phyloP scores from a whole-genome alignment of 2,888 invertebrate species.

The Drosophila paracracens region DNA sequence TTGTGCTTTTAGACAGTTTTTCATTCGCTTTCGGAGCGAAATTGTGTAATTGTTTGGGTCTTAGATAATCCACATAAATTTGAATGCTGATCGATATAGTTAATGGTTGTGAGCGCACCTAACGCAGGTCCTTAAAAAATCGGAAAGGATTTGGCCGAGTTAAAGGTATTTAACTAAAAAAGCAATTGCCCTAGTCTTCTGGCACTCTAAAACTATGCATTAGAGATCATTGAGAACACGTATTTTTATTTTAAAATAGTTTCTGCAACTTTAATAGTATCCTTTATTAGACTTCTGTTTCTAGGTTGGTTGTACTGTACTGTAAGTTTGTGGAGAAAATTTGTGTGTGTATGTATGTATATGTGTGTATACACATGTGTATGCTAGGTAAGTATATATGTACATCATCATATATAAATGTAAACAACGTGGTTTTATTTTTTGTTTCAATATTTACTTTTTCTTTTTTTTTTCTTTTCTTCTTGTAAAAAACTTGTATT shows the following conservation, averaged over 20 bases:
- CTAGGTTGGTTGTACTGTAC: slow-evolving; percentile 62
- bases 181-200: background rate
- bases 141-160: background rate
- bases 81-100: background rate
- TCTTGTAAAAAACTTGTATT: slow-evolving; percentile 77
- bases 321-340: slow-evolving; percentile 38
- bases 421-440: slow-evolving; percentile 63
- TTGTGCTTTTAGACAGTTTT: background rate
- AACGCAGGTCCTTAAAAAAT: background rate
- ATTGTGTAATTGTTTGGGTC: background rate
- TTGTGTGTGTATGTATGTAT: slow-evolving; percentile 11
- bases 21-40: background rate
- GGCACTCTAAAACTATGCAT: background rate
- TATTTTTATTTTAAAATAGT: slow-evolving; percentile 58
- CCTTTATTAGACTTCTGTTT: slow-evolving; percentile 57
- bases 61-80: background rate
- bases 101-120: background rate
- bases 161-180: background rate
- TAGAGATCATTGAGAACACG: slow-evolving; percentile 22
- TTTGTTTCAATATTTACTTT: slow-evolving; percentile 68
- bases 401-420: slow-evolving; percentile 55
- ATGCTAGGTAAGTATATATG: slow-evolving; percentile 19
- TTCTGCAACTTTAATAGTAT: slow-evolving; percentile 78
- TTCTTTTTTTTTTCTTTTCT: slow-evolving; percentile 59
- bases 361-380: slow-evolving; percentile 10